Conservation (phyloP, 2,113 vertebrate genomes). For the Neotoma lepida region DNA sequence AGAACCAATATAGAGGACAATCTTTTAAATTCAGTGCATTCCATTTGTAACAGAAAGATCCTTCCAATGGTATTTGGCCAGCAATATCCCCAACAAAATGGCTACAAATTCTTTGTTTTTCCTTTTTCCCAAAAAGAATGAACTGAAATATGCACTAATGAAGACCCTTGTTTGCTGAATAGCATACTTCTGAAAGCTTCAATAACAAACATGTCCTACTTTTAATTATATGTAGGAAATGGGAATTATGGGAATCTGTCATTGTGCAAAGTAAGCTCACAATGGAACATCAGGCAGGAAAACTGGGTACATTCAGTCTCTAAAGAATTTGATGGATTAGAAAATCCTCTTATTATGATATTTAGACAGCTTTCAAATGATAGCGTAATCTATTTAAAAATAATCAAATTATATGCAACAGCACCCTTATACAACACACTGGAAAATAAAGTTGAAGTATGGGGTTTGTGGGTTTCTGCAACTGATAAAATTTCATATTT, state of each 20-base stretch:
- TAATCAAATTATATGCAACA: constrained; percentile 44
- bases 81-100: neutral
- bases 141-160: neutral
- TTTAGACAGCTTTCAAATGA: constrained; percentile 43
- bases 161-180: neutral
- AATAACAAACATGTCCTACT: neutral
- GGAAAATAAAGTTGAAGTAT: constrained; percentile 24
- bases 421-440: constrained; percentile 40
- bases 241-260: neutral
- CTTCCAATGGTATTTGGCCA: constrained; percentile 39
- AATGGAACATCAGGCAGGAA: neutral
- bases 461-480: constrained; percentile 1
- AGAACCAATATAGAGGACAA: constrained; percentile 16
- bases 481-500: constrained; percentile 46
- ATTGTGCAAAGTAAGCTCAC: constrained; percentile 23
- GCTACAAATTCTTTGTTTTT: constrained; percentile 14
- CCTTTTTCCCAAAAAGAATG: constrained; percentile 1
- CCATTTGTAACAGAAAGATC: neutral
- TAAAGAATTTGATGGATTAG: constrained; percentile 3
- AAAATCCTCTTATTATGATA: constrained; percentile 15
- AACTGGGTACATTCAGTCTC: neutral
- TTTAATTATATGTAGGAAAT: constrained; percentile 1
- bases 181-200: constrained; percentile 41
- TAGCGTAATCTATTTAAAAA: constrained; percentile 54
- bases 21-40: neutral